These are phyloP conservation scores for Cryptus armator DNA, from an alignment of 2,888 invertebrate species.

Conservation along the genomic window DNA sequence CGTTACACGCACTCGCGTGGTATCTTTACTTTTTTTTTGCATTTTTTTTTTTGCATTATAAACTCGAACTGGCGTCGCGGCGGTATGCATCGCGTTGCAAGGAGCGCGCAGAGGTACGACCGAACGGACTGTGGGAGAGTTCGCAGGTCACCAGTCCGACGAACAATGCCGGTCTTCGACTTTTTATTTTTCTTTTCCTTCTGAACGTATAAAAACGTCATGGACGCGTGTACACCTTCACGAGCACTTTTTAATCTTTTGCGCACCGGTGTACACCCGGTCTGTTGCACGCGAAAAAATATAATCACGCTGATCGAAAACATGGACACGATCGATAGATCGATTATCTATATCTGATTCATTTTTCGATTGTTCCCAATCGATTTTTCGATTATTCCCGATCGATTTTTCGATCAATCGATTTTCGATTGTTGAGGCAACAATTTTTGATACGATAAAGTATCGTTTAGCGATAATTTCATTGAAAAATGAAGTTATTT, in stretches of 20 bases:
- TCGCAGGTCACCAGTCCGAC: conserved; percentile 82
- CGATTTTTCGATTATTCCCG: no score
- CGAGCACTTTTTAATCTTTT: neutral
- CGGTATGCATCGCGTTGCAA: conserved; percentile 15
- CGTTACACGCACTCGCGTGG: conserved; percentile 1
- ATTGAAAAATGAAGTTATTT: no score
- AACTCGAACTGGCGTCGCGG: neutral
- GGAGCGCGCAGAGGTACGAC: conserved; percentile 15
- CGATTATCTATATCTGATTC: neutral
- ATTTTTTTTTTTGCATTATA: conserved; percentile 23
- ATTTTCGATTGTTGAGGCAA: no score
- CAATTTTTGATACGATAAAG: no score
- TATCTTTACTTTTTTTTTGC: neutral
- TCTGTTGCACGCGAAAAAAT: neutral
- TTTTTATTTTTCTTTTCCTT: conserved; percentile 69
- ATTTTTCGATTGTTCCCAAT: neutral
- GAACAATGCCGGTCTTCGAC: conserved; percentile 77
- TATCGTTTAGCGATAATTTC: no score
- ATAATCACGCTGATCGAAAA: neutral
- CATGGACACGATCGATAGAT: neutral
- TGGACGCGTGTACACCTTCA: conserved; percentile 70
- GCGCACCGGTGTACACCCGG: neutral
- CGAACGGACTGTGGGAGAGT: conserved; percentile 80
- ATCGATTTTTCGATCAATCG: no score
- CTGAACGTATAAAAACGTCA: conserved; percentile 63